Base-by-base conservation (phyloP, 2,888 invertebrate genomes). In the Cremastinae sp. region DNA sequence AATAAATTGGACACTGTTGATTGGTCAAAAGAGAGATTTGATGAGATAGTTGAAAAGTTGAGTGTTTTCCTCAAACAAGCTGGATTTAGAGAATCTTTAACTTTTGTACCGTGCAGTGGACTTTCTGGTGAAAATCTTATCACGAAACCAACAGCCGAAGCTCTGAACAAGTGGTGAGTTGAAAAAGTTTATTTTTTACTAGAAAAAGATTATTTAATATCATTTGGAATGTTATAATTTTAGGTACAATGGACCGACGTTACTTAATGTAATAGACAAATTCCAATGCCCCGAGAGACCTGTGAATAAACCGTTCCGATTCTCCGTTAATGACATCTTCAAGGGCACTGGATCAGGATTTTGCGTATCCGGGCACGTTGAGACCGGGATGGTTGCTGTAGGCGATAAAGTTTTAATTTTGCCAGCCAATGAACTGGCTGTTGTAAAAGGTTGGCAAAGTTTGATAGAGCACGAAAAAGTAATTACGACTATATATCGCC, bases 1-100 rank as follows among this genome's bases (percentile, higher is more conserved):
- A 99, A 99, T 88, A 99, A 99, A 91, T 91, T 99, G 88, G 99
- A 99, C 87, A 99, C 98, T 0, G 96, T 96, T 0, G 94, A 94
- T 68, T 99, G 99, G 99, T 95, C 95, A 0, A 92, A 96, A 86
- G 94, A 95, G 5, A 93, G 99, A 81, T 99, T 97, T 90, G 93
- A 95, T 82, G 97, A 98, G 86, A 97, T 99, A 75, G 93, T 93
- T 0, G 92, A 92, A 65, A 97, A 97, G 89, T 91, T 99, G 55
- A 94, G 94, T 82, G 88, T 91, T 8, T 97, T 98, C 84, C 90
- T 99, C 20, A 97, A 96, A 89, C 96, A 97, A 90, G 97, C 96
- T 14, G 98, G 98, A 0, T 98, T 96, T 87, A 95, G 95, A 86
- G 97, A 98, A 35, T 96, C 97, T 88, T 94, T 98, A 0, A 93